phyloP scores from a whole-genome alignment of 2,797 vertebrate genomes.

The Enteromius thamalakanensis region DNA sequence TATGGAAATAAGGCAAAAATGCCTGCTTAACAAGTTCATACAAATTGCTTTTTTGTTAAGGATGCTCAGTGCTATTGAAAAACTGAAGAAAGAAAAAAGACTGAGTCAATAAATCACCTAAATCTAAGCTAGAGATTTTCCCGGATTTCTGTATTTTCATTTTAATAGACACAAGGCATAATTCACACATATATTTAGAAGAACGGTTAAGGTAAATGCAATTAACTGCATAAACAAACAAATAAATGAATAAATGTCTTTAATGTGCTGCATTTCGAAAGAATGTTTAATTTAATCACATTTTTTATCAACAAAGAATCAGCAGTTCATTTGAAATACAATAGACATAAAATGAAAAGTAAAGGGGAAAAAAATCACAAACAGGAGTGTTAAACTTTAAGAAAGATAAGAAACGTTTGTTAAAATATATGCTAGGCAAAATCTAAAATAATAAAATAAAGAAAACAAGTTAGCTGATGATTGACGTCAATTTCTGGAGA shows the following conservation, averaged over 20 bases:
- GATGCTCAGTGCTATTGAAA: constrained; percentile 75
- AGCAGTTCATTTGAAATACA: background rate
- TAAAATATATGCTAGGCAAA: background rate
- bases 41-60: constrained; percentile 84
- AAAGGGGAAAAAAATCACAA: background rate
- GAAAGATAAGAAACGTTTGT: background rate
- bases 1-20: constrained; percentile 87
- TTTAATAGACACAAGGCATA: background rate
- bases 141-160: background rate
- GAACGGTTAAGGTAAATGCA: background rate
- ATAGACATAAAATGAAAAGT: background rate
- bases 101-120: constrained; percentile 68
- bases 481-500: background rate
- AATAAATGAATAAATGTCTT: background rate
- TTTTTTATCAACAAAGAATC: background rate
- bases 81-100: constrained; percentile 58
- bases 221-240: background rate
- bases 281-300: background rate
- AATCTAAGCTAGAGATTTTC: background rate
- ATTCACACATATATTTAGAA: background rate
- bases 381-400: background rate
- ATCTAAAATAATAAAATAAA: background rate
- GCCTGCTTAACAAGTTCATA: constrained; percentile 88
- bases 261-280: background rate
- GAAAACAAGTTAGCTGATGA: background rate